Conservation (phyloP, 2,113 vertebrate species). For the Rhynchomys soricoides region DNA sequence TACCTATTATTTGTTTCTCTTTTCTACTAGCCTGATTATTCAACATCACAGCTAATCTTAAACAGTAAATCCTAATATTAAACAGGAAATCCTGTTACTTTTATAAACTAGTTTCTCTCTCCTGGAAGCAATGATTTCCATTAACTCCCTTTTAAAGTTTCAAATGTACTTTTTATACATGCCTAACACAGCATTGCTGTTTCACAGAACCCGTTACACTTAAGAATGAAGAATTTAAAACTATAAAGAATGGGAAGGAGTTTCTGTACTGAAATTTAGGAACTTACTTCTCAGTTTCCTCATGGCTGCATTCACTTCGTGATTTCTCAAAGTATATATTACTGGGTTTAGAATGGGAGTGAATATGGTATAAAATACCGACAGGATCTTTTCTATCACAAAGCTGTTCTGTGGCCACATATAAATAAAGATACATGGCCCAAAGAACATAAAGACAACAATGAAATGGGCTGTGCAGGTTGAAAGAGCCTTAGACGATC, state of each 20-base stretch:
- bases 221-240: neutral
- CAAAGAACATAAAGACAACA: slow-evolving; percentile 79
- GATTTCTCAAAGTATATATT: slow-evolving; percentile 79
- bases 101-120: neutral
- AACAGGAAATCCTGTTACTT: neutral
- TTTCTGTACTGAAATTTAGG: slow-evolving; percentile 30
- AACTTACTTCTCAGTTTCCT: slow-evolving; percentile 66
- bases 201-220: neutral
- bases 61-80: neutral
- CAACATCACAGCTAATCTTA: neutral
- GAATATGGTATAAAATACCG: slow-evolving; percentile 81
- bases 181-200: neutral
- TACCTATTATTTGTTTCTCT: neutral
- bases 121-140: neutral
- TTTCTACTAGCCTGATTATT: neutral
- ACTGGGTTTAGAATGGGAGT: slow-evolving; percentile 79
- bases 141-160: slow-evolving; percentile 1
- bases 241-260: slow-evolving; percentile 25
- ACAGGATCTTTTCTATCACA: slow-evolving; percentile 71
- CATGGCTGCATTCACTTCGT: slow-evolving; percentile 73
- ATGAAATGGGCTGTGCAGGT: slow-evolving; percentile 76
- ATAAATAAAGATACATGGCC: slow-evolving; percentile 76
- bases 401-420: slow-evolving; percentile 77
- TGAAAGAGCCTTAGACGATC: slow-evolving; percentile 71
- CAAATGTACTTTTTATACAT: slow-evolving; percentile 10